phyloP scores from a whole-genome alignment of 2,113 vertebrate genomes.

The Agapornis roseicollis region DNA sequence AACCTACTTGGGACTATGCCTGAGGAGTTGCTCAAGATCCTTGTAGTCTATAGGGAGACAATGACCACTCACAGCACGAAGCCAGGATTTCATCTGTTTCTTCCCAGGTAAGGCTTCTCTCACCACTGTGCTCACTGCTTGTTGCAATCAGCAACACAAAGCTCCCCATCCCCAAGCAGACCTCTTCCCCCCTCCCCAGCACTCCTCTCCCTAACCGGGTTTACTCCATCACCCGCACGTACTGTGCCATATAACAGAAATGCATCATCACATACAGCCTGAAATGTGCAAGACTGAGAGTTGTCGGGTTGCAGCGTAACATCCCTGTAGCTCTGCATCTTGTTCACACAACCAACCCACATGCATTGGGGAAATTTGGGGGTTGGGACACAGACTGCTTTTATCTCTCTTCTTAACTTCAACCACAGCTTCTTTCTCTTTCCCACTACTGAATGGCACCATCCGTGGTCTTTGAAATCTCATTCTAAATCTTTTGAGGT shows the following conservation, averaged over 20 bases:
- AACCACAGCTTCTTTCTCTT: conserved; percentile 11
- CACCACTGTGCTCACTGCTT: accelerated
- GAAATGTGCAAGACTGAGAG: background rate
- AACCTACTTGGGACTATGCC: background rate
- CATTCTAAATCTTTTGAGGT: background rate
- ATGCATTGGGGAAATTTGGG: background rate
- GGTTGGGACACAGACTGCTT: background rate
- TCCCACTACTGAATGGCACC: background rate
- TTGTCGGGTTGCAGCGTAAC: background rate
- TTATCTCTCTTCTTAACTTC: background rate
- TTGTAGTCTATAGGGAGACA: background rate
- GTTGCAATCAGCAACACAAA: background rate
- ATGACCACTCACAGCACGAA: background rate
- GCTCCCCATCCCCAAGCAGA: background rate
- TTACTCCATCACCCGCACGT: background rate
- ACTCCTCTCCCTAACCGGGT: background rate
- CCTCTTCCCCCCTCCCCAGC: background rate
- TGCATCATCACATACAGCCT: background rate
- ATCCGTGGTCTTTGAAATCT: background rate
- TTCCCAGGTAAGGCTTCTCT: background rate
- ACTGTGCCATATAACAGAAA: background rate
- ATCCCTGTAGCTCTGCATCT: background rate
- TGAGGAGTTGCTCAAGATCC: background rate
- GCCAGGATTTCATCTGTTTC: background rate
- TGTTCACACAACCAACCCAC: background rate